A percentile compares a stretch with the other conserved stretches of the same genome.
Conservation (phyloP, 2,113 vertebrate species). For the Eira barbara region DNA sequence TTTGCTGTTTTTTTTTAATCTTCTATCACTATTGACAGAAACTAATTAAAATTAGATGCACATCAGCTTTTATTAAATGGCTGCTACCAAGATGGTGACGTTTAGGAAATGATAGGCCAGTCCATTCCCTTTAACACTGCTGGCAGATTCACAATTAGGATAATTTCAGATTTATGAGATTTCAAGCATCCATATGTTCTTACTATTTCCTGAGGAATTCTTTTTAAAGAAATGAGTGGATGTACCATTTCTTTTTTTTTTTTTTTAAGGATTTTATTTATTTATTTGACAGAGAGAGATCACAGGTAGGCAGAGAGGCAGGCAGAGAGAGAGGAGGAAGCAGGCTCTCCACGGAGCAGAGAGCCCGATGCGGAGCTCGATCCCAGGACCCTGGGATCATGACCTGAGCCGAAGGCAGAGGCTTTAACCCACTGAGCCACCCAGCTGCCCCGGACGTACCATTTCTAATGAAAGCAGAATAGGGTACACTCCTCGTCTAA, state of each 20-base stretch:
- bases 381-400: no score
- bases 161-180: constrained; percentile 76
- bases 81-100: constrained; percentile 47
- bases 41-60: constrained; percentile 70
- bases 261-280: no score
- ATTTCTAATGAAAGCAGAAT: constrained; percentile 43
- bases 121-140: constrained; percentile 63
- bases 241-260: constrained; percentile 37
- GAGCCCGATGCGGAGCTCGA: no score
- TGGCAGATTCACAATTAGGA: constrained; percentile 66
- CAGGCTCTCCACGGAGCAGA: no score
- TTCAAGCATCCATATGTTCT: constrained; percentile 56
- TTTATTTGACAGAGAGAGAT: no score
- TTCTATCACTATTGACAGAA: constrained; percentile 62
- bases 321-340: no score
- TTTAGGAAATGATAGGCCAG: constrained; percentile 69
- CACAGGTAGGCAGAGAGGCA: no score
- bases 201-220: constrained; percentile 58
- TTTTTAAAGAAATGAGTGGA: constrained; percentile 13
- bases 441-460: no score
- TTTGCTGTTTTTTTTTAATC: constrained; percentile 49
- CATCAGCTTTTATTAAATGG: constrained; percentile 76
- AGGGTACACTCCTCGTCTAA: constrained; percentile 38
- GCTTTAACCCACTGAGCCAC: no score
- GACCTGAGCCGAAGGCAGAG: no score